These are phyloP conservation scores for Turritopsis dohrnii DNA, from an alignment of 30 jellyfish, hydroid and myxozoan genomes.

Conservation along the genomic window DNA sequence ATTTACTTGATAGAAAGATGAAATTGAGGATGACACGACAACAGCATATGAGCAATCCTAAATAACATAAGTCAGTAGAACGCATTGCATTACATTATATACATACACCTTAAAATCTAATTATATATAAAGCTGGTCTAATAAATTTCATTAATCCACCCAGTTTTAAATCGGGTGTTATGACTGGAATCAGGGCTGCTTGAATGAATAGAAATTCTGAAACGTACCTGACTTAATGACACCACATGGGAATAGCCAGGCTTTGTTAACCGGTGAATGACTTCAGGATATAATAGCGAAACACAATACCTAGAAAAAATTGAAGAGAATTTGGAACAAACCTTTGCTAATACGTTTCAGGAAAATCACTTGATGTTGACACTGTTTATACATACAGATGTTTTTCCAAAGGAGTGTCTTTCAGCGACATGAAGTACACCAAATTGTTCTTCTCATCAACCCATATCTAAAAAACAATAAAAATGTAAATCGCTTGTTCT, in stretches of 20 bases:
- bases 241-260: slow-evolving; percentile 62
- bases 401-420: slow-evolving; percentile 77
- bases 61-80: neutral
- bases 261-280: slow-evolving; percentile 37
- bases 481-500: no score
- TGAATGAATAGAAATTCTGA: neutral
- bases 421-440: slow-evolving; percentile 64
- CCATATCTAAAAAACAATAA: slow-evolving; percentile 54
- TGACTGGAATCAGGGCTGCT: neutral
- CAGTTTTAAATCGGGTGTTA: neutral
- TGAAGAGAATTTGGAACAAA: neutral
- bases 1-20: slow-evolving; percentile 43
- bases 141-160: neutral
- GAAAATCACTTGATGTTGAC: neutral
- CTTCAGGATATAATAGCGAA: slow-evolving; percentile 11
- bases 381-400: slow-evolving; percentile 52
- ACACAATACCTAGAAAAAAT: slow-evolving; percentile 36
- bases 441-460: slow-evolving; percentile 68
- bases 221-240: slow-evolving; percentile 49
- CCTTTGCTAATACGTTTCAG: neutral
- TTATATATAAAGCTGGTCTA: no score
- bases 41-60: slow-evolving; percentile 58
- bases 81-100: no score
- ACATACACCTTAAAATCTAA: no score
- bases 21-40: slow-evolving; percentile 50